Base-by-base conservation (phyloP, 2,888 invertebrate species). In the Leptopilina drosophilae region DNA sequence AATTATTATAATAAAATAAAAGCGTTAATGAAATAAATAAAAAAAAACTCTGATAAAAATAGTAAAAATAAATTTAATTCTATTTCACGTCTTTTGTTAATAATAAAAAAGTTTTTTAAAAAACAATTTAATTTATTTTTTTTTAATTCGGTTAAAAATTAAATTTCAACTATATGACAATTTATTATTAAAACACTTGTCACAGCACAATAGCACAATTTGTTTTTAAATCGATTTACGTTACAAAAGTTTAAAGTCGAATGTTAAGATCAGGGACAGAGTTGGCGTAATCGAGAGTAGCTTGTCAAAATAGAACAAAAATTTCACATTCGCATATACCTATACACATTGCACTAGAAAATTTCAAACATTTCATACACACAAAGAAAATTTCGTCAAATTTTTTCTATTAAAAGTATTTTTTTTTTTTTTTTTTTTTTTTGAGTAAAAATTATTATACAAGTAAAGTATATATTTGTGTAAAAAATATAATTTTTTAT, bases 251-350 rank as follows among this genome's bases (percentile, higher is more conserved):
- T 73, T 73, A 73, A 73, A 73, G 73, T 73, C 33, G 33, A 73
- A 73, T 73, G 73, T 73, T 56, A 73, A 73, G 73, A 73, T 73
- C 73, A 73, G 73, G 73, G 73, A 73, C 73, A 56, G 12, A 40
- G 56, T 53, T 73, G 56, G 56, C 73, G 73, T 73, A 73, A 73
- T 73, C n/a, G 33, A 73, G 33, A n/a, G 53, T 14, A 26, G 56
- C 56, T 56, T n/a, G 53, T 73, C 73, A 73, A 73, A 73, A 73
- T 73, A 73, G 73, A 73, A 73, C 53, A 8, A 33, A 8, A 33
- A 56, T 26, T 26, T 33, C 33, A 26, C 8, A 49, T 49, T 69
- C 20, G 53, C 33, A 33, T 33, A 33, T 33, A 33, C 33, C 33
- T 33, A 33, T 33, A 33, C 5, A 20, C 7, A 33, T 46, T 46